Evolutionary conservation across 2,888 invertebrate genomes (phyloP).

Genomic region (Halictus quadricinctus): DNA sequence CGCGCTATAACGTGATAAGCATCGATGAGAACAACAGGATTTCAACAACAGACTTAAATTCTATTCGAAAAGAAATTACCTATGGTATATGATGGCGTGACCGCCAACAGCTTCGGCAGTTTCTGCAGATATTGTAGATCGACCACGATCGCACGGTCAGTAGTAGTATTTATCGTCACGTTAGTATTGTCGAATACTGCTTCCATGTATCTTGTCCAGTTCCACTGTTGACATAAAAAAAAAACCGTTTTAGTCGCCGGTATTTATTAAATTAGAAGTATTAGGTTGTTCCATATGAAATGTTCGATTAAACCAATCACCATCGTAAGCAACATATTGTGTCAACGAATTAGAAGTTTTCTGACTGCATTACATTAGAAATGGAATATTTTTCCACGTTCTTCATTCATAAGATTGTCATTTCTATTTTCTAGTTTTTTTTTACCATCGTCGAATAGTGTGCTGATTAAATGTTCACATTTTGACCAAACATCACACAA

Average conservation of each 20-base stretch:
- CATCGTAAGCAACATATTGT: no score
- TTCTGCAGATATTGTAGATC: conserved; percentile 87
- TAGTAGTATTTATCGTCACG: conserved; percentile 83
- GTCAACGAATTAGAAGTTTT: no score
- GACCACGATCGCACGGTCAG: conserved; percentile 86
- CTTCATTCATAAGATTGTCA: no score
- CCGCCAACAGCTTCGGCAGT: conserved; percentile 84
- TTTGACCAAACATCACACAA: no score
- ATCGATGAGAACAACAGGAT: background rate
- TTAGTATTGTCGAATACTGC: conserved; percentile 85
- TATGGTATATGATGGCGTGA: conserved; percentile 84
- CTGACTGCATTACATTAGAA: no score
- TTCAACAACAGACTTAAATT: background rate
- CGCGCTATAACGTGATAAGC: conserved; percentile 83
- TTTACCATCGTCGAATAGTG: no score
- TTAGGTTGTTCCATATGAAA: no score
- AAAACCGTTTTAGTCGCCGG: background rate
- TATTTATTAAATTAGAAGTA: background rate
- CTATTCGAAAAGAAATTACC: conserved; percentile 80
- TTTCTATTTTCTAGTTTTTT: no score
- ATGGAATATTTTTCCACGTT: no score
- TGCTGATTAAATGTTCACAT: no score
- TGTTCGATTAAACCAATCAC: no score
- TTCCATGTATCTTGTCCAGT: conserved; percentile 86
- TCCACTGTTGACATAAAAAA: conserved; percentile 83